phyloP scores from a whole-genome alignment of 2,888 invertebrate species.

The Sinelater perroti region DNA sequence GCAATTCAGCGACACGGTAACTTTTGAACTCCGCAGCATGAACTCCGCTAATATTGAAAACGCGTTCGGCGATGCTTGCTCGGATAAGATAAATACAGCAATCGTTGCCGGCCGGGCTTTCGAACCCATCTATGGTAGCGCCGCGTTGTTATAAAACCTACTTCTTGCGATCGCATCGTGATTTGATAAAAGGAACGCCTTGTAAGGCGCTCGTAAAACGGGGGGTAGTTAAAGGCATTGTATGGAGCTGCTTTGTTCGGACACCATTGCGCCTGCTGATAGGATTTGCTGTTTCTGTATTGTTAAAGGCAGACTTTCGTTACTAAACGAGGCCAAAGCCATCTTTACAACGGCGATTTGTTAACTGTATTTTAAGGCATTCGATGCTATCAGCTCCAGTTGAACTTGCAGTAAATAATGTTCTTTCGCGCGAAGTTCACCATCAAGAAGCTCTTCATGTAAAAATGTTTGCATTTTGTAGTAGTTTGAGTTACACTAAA shows the following conservation, averaged over 20 bases:
- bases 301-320: too few species aligned
- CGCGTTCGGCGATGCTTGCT: constrained; percentile 1
- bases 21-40: constrained; percentile 4
- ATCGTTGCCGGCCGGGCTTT: constrained; percentile 20
- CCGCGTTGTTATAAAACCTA: constrained; percentile 26
- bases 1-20: background rate
- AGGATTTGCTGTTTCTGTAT: constrained; percentile 19
- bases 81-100: constrained; percentile 22
- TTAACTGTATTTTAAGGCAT: too few species aligned
- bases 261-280: constrained; percentile 21
- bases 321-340: too few species aligned
- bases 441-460: too few species aligned
- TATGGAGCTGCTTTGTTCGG: constrained; percentile 17
- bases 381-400: too few species aligned
- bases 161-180: constrained; percentile 27
- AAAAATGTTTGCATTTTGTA: too few species aligned
- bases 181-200: constrained; percentile 26
- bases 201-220: constrained; percentile 26
- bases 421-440: too few species aligned
- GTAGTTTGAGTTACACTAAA: too few species aligned
- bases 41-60: background rate
- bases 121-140: constrained; percentile 28
- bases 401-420: too few species aligned
- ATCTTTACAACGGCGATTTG: too few species aligned
- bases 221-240: constrained; percentile 29